Evolutionary conservation across 1,140 invertebrate species (phyloP).

Genomic region (Ctenoplectra terminalis): DNA sequence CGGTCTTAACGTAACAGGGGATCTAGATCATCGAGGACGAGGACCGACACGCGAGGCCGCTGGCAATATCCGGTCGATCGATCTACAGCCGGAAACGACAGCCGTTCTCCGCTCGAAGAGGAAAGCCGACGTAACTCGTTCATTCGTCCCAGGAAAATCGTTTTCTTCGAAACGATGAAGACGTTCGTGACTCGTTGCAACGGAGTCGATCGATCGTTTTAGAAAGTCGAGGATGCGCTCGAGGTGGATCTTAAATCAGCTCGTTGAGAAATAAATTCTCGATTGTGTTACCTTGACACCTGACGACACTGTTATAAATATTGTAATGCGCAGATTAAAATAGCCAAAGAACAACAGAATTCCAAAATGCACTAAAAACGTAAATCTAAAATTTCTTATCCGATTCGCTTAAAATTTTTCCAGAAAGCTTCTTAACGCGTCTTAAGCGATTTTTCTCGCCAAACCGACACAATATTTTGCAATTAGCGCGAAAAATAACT

Average conservation of each 20-base stretch:
- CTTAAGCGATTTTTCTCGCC: no score
- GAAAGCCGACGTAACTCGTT: conserved; percentile 29
- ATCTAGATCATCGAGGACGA: conserved; percentile 19
- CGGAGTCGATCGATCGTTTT: conserved; percentile 28
- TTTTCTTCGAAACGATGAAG: conserved; percentile 14
- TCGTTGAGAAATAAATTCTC: conserved; percentile 10
- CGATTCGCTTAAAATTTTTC: no score
- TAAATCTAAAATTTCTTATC: no score
- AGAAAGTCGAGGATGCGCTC: conserved; percentile 36
- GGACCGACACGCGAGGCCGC: conserved; percentile 17
- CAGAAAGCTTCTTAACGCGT: no score
- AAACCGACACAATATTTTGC: no score
- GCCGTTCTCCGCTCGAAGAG: not conserved
- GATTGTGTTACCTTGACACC: conserved; percentile 23
- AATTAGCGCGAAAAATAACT: no score
- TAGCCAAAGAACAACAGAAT: not conserved
- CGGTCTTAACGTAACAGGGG: not conserved
- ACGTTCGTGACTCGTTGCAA: conserved; percentile 1
- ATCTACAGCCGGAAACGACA: conserved; percentile 28
- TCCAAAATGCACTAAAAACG: no score
- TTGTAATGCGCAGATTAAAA: not conserved
- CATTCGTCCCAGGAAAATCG: conserved; percentile 5
- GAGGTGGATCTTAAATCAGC: not conserved
- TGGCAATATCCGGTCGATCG: conserved; percentile 36
- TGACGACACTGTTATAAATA: not conserved